A percentile compares a stretch with the other conserved stretches of the same genome.
Conservation (phyloP, 2,888 invertebrate species). For the Lasioglossum leucozonium region DNA sequence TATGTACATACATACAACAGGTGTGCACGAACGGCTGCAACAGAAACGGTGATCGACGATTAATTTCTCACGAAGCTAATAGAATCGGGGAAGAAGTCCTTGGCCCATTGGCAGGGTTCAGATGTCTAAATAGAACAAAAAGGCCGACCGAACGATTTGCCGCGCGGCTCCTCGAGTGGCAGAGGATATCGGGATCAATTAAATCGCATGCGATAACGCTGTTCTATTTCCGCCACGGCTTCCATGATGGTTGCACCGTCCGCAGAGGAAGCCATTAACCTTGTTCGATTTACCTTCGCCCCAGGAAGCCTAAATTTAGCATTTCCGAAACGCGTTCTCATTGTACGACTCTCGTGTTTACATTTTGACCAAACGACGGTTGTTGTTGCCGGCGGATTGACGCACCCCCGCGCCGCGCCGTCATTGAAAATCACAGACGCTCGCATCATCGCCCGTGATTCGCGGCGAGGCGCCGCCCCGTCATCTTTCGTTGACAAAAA, state of each 20-base stretch:
- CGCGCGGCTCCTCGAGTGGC: too few species aligned
- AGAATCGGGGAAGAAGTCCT: constrained; percentile 27
- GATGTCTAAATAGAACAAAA: constrained; percentile 27
- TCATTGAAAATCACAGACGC: neutral
- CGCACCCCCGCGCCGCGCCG: neutral
- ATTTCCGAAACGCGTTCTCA: constrained; percentile 60
- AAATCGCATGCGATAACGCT: neutral
- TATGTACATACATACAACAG: too few species aligned
- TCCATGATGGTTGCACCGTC: constrained; percentile 51
- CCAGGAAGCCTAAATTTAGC: constrained; percentile 57
- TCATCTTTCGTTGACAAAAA: neutral
- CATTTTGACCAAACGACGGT: neutral
- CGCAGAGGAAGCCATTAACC: constrained; percentile 64
- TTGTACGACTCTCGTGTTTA: constrained; percentile 19
- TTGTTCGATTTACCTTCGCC: constrained; percentile 58
- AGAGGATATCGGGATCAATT: neutral
- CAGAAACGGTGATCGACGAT: neutral
- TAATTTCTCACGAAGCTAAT: neutral
- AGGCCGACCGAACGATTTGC: neutral
- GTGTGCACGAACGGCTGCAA: neutral
- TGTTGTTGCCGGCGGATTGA: neutral
- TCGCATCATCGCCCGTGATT: neutral
- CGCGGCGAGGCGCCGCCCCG: neutral
- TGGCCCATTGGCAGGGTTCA: constrained; percentile 27
- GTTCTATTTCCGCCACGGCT: constrained; percentile 30